Conservation (phyloP, 2,888 invertebrate species). For the Polymixis lichenea region DNA sequence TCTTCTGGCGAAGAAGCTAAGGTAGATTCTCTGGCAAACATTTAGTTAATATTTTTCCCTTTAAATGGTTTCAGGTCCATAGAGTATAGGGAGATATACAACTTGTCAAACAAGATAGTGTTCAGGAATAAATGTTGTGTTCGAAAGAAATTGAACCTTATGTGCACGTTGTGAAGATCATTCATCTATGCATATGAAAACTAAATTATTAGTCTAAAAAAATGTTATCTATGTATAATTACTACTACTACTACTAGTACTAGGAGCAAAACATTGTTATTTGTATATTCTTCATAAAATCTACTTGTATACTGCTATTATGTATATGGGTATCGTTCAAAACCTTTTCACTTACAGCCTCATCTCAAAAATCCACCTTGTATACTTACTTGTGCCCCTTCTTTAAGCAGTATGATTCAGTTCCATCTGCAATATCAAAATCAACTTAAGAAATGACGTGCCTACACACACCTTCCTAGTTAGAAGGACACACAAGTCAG, state of each 20-base stretch:
- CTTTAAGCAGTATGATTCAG: not conserved
- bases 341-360: too few relatives aligned
- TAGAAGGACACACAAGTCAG: conserved; percentile 30
- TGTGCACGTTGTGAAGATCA: not conserved
- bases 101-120: not conserved
- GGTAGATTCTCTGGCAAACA: too few relatives aligned
- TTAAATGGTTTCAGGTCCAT: not conserved
- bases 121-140: not conserved
- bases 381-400: not conserved
- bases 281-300: not conserved
- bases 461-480: not conserved
- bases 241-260: too few relatives aligned
- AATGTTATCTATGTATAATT: not conserved
- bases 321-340: too few relatives aligned
- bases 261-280: too few relatives aligned
- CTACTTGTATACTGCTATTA: not conserved
- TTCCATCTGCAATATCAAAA: conserved; percentile 11
- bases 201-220: not conserved
- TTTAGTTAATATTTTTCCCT: too few relatives aligned
- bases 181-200: not conserved
- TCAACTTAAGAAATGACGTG: not conserved
- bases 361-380: too few relatives aligned
- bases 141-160: not conserved
- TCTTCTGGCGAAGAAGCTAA: not conserved
- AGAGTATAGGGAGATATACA: not conserved